A percentile compares a stretch with the other conserved stretches of the same genome.
Evolutionary conservation across 2,113 vertebrate species (phyloP).

Genomic region (Tragulus kanchil): DNA sequence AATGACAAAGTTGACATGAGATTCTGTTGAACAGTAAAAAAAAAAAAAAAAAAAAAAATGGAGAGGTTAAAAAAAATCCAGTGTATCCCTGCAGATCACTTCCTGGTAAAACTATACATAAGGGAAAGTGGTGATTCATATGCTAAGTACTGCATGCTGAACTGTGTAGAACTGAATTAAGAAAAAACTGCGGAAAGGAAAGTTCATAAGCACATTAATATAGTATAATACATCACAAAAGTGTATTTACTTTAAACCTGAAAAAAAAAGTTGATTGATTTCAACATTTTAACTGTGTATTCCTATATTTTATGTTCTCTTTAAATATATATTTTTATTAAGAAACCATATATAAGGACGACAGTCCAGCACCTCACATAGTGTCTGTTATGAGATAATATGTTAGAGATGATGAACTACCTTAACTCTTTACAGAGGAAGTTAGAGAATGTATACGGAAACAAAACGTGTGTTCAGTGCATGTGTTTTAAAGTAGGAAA

Average conservation of each 20-base stretch:
- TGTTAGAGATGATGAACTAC: not conserved
- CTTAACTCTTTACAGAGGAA: conserved; percentile 19
- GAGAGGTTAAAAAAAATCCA: not conserved
- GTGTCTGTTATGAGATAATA: not conserved
- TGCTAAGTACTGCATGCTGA: not conserved
- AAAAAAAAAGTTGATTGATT: not conserved
- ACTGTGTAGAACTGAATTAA: not conserved
- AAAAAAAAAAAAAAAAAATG: not conserved
- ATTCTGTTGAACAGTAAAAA: not conserved
- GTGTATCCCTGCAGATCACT: not conserved
- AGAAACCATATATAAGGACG: not conserved
- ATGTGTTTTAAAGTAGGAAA: not conserved
- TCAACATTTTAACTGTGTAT: too few relatives aligned
- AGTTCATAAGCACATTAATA: not conserved
- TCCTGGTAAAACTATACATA: not conserved
- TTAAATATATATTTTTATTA: conserved; percentile 26
- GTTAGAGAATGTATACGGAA: not conserved
- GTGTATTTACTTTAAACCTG: not conserved
- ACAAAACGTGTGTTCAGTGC: not conserved
- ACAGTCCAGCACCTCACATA: not conserved
- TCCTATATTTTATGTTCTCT: conserved; percentile 25
- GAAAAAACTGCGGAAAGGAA: not conserved
- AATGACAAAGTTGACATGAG: not conserved
- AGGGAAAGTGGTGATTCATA: not conserved
- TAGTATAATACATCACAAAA: not conserved